Evolutionary conservation across 2,888 invertebrate genomes (phyloP), one percentile per base, ranked within the genome.

Genomic region (Protophormia terraenovae): DNA sequence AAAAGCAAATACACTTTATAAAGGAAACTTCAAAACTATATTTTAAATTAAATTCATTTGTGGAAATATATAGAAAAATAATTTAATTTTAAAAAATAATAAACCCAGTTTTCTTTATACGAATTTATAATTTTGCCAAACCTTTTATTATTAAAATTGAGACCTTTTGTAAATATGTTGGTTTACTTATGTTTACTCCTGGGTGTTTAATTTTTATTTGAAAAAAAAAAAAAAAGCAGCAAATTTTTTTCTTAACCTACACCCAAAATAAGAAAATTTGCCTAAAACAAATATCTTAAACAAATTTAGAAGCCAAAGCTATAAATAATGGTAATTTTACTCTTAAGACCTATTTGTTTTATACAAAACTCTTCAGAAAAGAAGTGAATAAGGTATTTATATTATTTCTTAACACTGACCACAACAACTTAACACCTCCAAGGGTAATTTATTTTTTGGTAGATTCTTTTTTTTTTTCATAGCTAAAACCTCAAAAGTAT

Each of bases 261-360:
- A 14, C 41, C 41, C 14, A 3, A 41, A 41, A 41, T 1, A 14
- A 3, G 0, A 8, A 10, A 41, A n/a, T n/a, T n/a, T n/a, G n/a
- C 38, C n/a, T 41, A 41, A 14, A 14, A 14, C 41, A 14, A 14
- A 14, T 4, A 4, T 1, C 4, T 41, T 41, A 41, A 41, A 14
- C 4, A 12, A 12, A 14, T 41, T 14, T 19, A 19, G 47, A n/a
- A n/a, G n/a, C n/a, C n/a, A n/a, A n/a, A n/a, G n/a, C n/a, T 45
- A 27, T 4, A 41, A 45, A 50, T 75, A 64, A 64, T 75, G 38
- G 24, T 75, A 62, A 75, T 75, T 75, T 50, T 22, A 22, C 69
- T 22, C 69, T 22, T 29, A 53, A 29, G 50, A 29, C 50, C 50
- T 35, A 55, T 71, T 71, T 55, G 41, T 41, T 8, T 41, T n/a